Conservation (phyloP, 2,113 vertebrate genomes). For the Danionella cerebrum region DNA sequence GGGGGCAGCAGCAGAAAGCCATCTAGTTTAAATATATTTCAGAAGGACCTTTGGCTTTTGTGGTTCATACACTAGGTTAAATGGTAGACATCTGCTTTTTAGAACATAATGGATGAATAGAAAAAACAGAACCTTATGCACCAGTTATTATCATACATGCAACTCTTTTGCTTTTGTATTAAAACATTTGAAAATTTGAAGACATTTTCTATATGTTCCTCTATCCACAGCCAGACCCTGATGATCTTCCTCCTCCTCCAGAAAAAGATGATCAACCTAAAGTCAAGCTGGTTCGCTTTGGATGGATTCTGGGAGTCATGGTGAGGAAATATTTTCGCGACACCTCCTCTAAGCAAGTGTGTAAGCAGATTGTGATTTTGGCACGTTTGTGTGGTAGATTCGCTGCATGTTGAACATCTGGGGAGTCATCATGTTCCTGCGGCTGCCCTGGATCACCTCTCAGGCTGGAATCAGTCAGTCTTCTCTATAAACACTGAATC, state of each 20-base stretch:
- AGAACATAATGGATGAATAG: too few relatives aligned
- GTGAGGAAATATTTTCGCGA: constrained; percentile 25
- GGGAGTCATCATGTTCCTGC: constrained; percentile 64
- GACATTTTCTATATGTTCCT: background rate
- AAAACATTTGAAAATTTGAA: too few relatives aligned
- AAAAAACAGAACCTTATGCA: too few relatives aligned
- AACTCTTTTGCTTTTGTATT: background rate
- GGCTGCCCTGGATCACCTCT: constrained; percentile 63
- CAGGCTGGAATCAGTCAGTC: constrained; percentile 46
- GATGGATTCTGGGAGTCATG: constrained; percentile 63
- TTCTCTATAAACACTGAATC: background rate
- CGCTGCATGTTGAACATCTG: constrained; percentile 67
- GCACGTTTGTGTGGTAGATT: constrained; percentile 45
- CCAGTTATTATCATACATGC: too few relatives aligned
- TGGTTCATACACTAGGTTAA: too few relatives aligned
- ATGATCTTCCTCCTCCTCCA: background rate
- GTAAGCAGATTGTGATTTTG: too few relatives aligned
- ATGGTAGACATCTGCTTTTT: too few relatives aligned
- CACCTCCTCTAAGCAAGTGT: too few relatives aligned
- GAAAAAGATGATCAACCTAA: background rate
- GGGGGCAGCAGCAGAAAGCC: too few relatives aligned
- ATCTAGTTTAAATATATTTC: too few relatives aligned
- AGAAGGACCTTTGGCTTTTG: too few relatives aligned
- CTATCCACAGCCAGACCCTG: background rate
- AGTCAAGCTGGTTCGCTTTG: constrained; percentile 50